Evolutionary conservation across 2,888 invertebrate species (phyloP), one percentile per base, ranked within the genome.

Genomic region (Chymomyza fuscimana): DNA sequence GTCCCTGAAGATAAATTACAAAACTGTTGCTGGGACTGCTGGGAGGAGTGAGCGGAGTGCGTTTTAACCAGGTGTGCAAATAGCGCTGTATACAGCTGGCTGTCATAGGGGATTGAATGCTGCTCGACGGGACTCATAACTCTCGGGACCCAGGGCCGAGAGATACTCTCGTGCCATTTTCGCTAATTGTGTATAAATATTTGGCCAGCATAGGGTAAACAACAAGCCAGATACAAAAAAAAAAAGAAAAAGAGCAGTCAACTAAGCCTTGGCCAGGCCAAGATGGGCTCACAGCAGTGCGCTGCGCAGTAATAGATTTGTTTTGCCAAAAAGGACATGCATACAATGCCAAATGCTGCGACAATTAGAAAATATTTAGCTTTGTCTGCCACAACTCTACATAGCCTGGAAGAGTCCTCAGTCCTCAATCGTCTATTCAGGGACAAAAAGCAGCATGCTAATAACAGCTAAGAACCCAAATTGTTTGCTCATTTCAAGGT

Each of bases 151-250:
- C 16, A 4, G 16, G 5, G 52, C 52, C n/a, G 4, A 54, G 4
- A 54, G 29, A 52, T 62, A 25, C 40, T 65, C 87, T 87, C 87
- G 86, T 87, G 83, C 80, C 86, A 85, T 73, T 74, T 76, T 87
- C 81, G 87, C 87, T 84, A 84, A 87, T 84, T 87, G 83, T 84
- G 81, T 86, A 72, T 87, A 87, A 84, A 87, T 87, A 87, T 83
- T 84, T 74, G 60, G 60, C 60, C 60, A 60, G 16, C 60, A 58
- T 4, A 58, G 58, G 7, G 9, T 58, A 58, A 56, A 60, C 32
- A 60, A 36, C 54, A 36, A 19, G 29, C 29, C 29, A 5, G 54
- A n/a, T 25, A 12, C 25, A 59, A 59, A 59, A 59, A 19, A 19
- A 19, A 19, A 19, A 19, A 29, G 5, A 32, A 32, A 32, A 9